A percentile compares a stretch with the other conserved stretches of the same genome.
phyloP scores from a whole-genome alignment of 1,140 invertebrate species.

The Drosophila sulfurigaster region DNA sequence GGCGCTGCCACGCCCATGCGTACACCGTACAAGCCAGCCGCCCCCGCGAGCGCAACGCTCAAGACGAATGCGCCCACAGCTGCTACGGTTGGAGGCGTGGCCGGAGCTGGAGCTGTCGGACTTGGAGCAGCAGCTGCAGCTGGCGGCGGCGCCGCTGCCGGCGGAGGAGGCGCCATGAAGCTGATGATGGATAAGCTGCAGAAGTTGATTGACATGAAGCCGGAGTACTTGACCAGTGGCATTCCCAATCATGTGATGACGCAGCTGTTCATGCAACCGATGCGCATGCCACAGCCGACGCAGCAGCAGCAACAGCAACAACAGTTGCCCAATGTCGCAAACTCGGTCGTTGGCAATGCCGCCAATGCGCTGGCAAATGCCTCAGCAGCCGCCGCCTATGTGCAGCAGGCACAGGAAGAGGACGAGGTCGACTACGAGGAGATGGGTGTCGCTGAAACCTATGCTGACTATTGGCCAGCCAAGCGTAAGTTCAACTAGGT shows the following conservation, averaged over 20 bases:
- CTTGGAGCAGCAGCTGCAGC: not conserved
- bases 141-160: constrained; percentile 49
- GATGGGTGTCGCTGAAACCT: constrained; percentile 98
- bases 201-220: constrained; percentile 77
- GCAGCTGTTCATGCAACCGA: constrained; percentile 85
- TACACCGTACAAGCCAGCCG: constrained; percentile 28
- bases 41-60: not conserved
- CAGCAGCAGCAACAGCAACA: constrained; percentile 8
- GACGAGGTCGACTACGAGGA: constrained; percentile 98
- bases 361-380: constrained; percentile 27
- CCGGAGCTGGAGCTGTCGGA: not conserved
- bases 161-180: constrained; percentile 47
- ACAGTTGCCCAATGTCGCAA: constrained; percentile 11
- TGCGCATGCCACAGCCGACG: constrained; percentile 29
- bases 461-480: constrained; percentile 98
- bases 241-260: constrained; percentile 83
- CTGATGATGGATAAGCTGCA: constrained; percentile 84
- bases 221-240: constrained; percentile 81
- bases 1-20: constrained; percentile 43
- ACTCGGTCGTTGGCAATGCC: constrained; percentile 19
- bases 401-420: constrained; percentile 88
- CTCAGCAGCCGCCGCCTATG: constrained; percentile 37
- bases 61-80: constrained; percentile 6
- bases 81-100: not conserved
- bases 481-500: constrained; percentile 91